Evolutionary conservation across 2,888 invertebrate genomes (phyloP).

Genomic region (Drosophila koepferae): DNA sequence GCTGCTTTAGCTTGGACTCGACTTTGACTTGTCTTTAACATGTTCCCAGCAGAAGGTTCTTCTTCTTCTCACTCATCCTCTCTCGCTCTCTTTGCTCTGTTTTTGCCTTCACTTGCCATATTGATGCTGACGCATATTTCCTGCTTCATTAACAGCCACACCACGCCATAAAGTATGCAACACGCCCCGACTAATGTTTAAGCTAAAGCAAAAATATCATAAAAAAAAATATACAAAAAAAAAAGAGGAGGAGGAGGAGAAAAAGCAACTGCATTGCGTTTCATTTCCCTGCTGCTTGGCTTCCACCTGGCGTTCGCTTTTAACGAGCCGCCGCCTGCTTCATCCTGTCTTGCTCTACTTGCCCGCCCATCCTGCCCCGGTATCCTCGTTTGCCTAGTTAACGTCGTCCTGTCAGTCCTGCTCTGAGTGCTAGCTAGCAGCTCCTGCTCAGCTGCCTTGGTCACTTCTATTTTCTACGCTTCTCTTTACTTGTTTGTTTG

Average conservation of each 20-base stretch:
- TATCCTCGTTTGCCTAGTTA: constrained; percentile 27
- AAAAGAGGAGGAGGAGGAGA: background rate
- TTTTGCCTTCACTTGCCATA: constrained; percentile 34
- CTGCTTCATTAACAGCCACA: constrained; percentile 73
- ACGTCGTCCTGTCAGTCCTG: constrained; percentile 41
- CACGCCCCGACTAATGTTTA: constrained; percentile 45
- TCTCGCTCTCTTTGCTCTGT: background rate
- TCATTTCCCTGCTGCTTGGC: background rate
- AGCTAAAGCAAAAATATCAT: constrained; percentile 14
- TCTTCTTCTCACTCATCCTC: no score
- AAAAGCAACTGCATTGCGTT: constrained; percentile 51
- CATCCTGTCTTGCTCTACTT: constrained; percentile 7
- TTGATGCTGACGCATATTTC: constrained; percentile 77
- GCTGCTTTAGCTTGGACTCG: constrained; percentile 1
- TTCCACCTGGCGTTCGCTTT: constrained; percentile 61
- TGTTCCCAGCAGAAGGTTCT: background rate
- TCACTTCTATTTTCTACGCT: constrained; percentile 44
- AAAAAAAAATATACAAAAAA: background rate
- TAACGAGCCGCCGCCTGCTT: constrained; percentile 62
- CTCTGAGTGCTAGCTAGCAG: constrained; percentile 18
- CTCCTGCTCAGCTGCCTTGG: constrained; percentile 41
- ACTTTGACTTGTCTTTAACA: constrained; percentile 27
- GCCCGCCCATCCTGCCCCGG: no score
- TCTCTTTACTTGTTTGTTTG: constrained; percentile 33
- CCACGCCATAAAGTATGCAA: constrained; percentile 68